phyloP scores from a whole-genome alignment of 2,797 vertebrate genomes.

The Halcyon leucocephala region DNA sequence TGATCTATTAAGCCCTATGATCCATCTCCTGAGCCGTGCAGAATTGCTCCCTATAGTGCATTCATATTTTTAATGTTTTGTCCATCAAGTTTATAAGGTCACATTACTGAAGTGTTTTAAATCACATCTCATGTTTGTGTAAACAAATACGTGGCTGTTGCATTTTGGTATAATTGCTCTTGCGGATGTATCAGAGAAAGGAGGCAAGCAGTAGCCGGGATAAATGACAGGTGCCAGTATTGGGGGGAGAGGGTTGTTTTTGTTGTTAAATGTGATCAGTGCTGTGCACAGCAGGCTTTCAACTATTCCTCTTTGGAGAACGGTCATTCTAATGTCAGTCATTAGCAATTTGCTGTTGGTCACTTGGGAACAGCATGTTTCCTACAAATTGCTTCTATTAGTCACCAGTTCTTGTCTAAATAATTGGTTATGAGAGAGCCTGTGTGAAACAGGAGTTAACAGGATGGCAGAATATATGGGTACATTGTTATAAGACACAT shows the following conservation, averaged over 20 bases:
- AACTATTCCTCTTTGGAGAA: neutral
- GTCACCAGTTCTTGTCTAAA: slow-evolving; percentile 55
- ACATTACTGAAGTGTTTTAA: neutral
- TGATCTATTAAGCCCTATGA: slow-evolving; percentile 13
- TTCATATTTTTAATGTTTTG: slow-evolving; percentile 1
- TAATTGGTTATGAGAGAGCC: neutral
- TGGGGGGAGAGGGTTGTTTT: neutral
- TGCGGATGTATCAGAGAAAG: neutral
- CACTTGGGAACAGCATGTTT: slow-evolving; percentile 51
- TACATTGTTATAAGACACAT: neutral
- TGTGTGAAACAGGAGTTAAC: neutral
- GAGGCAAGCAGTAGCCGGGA: neutral
- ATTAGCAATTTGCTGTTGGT: slow-evolving; percentile 55
- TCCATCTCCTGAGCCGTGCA: neutral
- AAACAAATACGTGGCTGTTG: neutral
- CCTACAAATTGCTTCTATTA: slow-evolving; percentile 55
- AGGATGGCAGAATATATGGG: neutral
- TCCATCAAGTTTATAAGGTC: slow-evolving; percentile 14
- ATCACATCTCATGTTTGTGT: neutral
- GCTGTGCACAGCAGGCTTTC: slow-evolving; percentile 24
- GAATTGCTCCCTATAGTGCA: neutral
- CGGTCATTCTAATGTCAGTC: slow-evolving; percentile 27
- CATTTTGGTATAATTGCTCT: neutral
- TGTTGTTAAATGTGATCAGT: slow-evolving; percentile 14
- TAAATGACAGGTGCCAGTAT: slow-evolving; percentile 13